Conservation (phyloP, 1,140 invertebrate species). For the Drosophila obscura region DNA sequence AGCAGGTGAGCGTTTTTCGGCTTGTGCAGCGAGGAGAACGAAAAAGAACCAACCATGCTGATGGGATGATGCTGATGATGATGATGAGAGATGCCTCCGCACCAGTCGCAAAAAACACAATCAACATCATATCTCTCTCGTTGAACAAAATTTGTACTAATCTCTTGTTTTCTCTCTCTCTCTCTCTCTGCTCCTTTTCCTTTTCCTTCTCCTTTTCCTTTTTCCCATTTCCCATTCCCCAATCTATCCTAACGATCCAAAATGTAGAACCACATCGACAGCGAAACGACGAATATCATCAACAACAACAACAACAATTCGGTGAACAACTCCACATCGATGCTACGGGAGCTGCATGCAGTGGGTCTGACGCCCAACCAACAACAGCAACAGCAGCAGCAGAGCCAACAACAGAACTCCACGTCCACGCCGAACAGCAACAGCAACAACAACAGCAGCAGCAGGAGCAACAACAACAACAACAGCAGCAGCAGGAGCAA, state of each 20-base stretch:
- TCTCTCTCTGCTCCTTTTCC: not conserved
- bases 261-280: conserved; percentile 73
- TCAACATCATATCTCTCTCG: conserved; percentile 34
- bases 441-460: conserved; percentile 33
- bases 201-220: too few species aligned
- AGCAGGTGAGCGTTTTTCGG: conserved; percentile 84
- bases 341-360: conserved; percentile 78
- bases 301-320: conserved; percentile 68
- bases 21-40: conserved; percentile 81
- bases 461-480: conserved; percentile 24
- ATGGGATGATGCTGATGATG: conserved; percentile 40
- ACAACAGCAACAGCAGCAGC: conserved; percentile 50
- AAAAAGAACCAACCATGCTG: conserved; percentile 25
- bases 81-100: conserved; percentile 69
- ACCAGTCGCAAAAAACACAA: conserved; percentile 83
- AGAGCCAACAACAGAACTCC: conserved; percentile 27
- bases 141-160: conserved; percentile 24
- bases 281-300: conserved; percentile 75
- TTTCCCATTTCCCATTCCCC: not conserved
- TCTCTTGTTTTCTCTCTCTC: conserved; percentile 22
- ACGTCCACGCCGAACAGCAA: conserved; percentile 9
- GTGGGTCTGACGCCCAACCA: conserved; percentile 81
- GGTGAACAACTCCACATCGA: conserved; percentile 58
- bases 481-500: conserved; percentile 45
- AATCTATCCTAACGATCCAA: not conserved